Base-by-base conservation (phyloP, 2,797 vertebrate genomes). In the Anguilla anguilla region DNA sequence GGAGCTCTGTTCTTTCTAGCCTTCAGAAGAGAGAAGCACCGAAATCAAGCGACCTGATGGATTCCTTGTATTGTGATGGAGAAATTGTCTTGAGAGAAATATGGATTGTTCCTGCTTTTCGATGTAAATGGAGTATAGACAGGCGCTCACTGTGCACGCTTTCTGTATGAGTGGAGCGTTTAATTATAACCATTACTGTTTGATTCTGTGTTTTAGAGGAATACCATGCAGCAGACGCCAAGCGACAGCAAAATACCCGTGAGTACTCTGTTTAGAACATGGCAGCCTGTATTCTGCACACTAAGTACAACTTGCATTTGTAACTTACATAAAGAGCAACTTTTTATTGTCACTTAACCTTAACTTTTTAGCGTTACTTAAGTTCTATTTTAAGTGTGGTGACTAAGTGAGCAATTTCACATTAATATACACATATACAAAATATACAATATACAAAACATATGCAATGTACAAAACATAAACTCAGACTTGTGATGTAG, bases 191-290 rank as follows among this genome's bases (percentile, higher is more conserved):
- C 87, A 82, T 87, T 84, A n/a, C 9, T 28, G 28, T 92, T 85
- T 89, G 83, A 49, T 84, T 85, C 17, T 74, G 85, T 91, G 89
- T 87, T 93, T 84, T 94, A 95, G 95, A 92, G 91, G 85, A 85
- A 92, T 91, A 94, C 91, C 91, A 96, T 94, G 92, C 89, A 93
- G 89, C 92, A 90, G 19, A 86, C 93, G 86, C 90, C 91, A 85
- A 92, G 85, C 72, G 95, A 95, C 86, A 93, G 95, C 93, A 94
- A 92, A 91, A 91, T 91, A 72, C 95, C 92, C 3, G 96, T 96
- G 74, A 96, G 96, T 94, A 91, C 84, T 15, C 0, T 77, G 53
- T 4, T 55, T 49, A 61, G 57, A 59, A 64, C 13, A 82, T 82
- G 79, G 46, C 79, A 82, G 46, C 43, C 17, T 82, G 79, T 49